Conservation (phyloP, 1,140 invertebrate species). For the Apis florea region DNA sequence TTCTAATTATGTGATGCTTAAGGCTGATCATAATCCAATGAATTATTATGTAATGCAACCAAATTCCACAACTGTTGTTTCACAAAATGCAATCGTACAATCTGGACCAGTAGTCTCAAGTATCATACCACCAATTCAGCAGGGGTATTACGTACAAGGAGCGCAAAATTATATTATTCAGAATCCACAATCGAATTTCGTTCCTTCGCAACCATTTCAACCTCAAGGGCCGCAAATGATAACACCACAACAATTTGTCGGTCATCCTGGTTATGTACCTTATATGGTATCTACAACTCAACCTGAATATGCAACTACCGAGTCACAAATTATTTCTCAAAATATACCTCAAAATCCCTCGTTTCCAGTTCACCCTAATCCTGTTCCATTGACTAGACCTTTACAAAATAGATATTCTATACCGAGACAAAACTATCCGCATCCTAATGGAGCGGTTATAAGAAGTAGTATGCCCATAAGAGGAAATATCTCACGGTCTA, state of each 20-base stretch:
- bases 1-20: constrained; percentile 64
- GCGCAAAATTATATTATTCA: constrained; percentile 62
- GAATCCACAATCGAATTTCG: constrained; percentile 17
- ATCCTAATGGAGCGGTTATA: constrained; percentile 62
- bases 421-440: constrained; percentile 38
- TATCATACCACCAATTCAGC: constrained; percentile 19
- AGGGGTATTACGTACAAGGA: constrained; percentile 48
- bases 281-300: constrained; percentile 40
- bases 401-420: constrained; percentile 22
- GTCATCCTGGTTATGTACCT: constrained; percentile 46
- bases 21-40: constrained; percentile 46
- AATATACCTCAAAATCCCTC: neutral
- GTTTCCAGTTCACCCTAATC: neutral
- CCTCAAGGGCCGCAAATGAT: constrained; percentile 45
- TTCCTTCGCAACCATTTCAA: constrained; percentile 25
- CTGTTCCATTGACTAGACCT: neutral
- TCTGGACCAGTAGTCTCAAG: constrained; percentile 24
- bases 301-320: constrained; percentile 1
- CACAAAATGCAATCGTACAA: constrained; percentile 27
- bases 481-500: neutral
- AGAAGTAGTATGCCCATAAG: constrained; percentile 46
- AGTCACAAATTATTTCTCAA: constrained; percentile 23
- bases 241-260: constrained; percentile 46
- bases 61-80: constrained; percentile 19
- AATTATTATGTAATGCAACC: constrained; percentile 64